Evolutionary conservation across 2,113 vertebrate genomes (phyloP).

Genomic region (Anser cygnoides): DNA sequence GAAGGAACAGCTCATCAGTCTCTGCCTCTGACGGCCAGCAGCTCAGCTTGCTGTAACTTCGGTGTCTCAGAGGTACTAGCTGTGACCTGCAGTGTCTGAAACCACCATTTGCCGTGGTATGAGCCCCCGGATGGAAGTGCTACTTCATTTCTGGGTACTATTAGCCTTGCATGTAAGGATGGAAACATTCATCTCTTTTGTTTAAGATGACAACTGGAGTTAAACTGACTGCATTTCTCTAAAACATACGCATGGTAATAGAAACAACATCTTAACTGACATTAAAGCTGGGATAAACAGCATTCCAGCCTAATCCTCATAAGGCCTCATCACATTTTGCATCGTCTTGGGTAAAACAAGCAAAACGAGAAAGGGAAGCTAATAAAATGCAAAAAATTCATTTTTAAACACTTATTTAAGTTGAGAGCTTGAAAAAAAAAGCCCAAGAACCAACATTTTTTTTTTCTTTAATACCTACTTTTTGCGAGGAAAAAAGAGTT

Average conservation of each 20-base stretch:
- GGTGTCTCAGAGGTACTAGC: not conserved
- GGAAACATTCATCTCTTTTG: not conserved
- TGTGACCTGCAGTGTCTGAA: not conserved
- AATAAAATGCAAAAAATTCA: not conserved
- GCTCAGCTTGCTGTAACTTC: not conserved
- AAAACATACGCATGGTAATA: not conserved
- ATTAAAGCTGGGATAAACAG: not conserved
- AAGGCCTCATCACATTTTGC: not conserved
- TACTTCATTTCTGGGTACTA: not conserved
- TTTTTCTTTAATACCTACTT: not conserved
- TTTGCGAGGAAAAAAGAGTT: not conserved
- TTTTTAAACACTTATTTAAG: not conserved
- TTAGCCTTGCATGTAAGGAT: not conserved
- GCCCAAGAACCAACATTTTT: not conserved
- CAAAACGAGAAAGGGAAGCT: not conserved
- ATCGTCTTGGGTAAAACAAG: not conserved
- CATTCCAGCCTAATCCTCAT: not conserved
- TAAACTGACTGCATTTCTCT: not conserved
- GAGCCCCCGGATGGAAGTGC: not conserved
- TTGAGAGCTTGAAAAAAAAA: not conserved
- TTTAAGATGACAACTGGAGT: not conserved
- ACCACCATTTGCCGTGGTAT: not conserved
- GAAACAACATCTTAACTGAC: not conserved
- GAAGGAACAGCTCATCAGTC: not conserved
- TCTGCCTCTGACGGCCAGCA: not conserved